A percentile compares a stretch with the other conserved stretches of the same genome.
Conservation (phyloP, 2,797 vertebrate species). For the Halcyon chelicuti region DNA sequence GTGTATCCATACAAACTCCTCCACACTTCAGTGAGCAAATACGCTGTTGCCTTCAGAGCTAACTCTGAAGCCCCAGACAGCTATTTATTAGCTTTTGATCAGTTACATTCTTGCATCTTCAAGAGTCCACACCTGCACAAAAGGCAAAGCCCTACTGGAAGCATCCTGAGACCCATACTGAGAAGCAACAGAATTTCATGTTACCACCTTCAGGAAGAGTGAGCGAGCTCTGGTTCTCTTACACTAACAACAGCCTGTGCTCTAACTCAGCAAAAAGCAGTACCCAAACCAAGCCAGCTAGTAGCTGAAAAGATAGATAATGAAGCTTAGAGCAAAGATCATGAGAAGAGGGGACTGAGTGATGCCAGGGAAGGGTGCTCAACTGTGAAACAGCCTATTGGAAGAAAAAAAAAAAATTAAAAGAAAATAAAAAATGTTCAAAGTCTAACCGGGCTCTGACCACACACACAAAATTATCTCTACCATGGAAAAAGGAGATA, state of each 20-base stretch:
- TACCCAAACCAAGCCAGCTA: background rate
- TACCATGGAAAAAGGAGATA: background rate
- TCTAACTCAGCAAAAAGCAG: background rate
- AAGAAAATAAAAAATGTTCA: background rate
- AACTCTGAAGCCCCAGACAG: background rate
- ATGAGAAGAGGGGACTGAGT: background rate
- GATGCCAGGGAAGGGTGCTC: background rate
- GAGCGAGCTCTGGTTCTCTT: background rate
- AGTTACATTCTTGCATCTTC: background rate
- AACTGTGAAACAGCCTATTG: background rate
- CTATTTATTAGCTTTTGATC: background rate
- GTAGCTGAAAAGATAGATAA: constrained; percentile 1
- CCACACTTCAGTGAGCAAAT: background rate
- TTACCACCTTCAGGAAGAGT: accelerated
- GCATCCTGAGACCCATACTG: background rate
- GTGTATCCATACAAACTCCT: background rate
- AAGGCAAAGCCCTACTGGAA: background rate
- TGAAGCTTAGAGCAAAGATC: background rate
- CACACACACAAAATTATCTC: background rate
- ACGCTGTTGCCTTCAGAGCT: background rate
- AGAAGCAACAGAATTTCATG: background rate
- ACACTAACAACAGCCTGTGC: background rate
- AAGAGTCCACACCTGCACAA: background rate
- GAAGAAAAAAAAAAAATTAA: background rate
- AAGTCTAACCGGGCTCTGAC: background rate